A percentile compares a stretch with the other conserved stretches of the same genome.
Conservation (phyloP, 2,797 vertebrate genomes). For the Gymnoscopelus microlampas region DNA sequence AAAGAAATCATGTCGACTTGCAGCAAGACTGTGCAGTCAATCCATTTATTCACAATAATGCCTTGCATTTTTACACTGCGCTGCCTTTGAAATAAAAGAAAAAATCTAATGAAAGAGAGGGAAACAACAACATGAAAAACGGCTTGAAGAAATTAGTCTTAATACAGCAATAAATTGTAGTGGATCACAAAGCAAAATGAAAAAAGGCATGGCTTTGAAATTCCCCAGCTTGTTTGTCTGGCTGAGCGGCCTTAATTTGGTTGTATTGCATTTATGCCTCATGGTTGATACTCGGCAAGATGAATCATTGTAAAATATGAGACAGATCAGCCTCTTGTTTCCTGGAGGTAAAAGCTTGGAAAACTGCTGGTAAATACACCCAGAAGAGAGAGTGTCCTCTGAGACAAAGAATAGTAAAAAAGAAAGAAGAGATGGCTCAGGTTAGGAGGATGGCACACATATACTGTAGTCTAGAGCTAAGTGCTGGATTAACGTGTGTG, state of each 20-base stretch:
- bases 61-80: slow-evolving; percentile 1
- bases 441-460: slow-evolving; percentile 17
- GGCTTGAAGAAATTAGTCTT: slow-evolving; percentile 59
- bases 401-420: slow-evolving; percentile 62
- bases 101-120: slow-evolving; percentile 20
- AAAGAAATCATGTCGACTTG: slow-evolving; percentile 6
- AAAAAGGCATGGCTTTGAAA: slow-evolving; percentile 60
- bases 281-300: slow-evolving; percentile 68
- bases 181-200: slow-evolving; percentile 50
- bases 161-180: slow-evolving; percentile 61
- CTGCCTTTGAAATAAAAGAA: slow-evolving; percentile 38
- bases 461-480: slow-evolving; percentile 7
- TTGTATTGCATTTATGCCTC: slow-evolving; percentile 72
- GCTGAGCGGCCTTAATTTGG: slow-evolving; percentile 74
- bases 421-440: slow-evolving; percentile 30
- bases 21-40: slow-evolving; percentile 32
- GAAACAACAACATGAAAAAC: slow-evolving; percentile 51
- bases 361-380: slow-evolving; percentile 75
- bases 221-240: slow-evolving; percentile 75
- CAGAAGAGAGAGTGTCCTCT: slow-evolving; percentile 68
- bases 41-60: slow-evolving; percentile 43
- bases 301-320: slow-evolving; percentile 78
- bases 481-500: slow-evolving; percentile 15
- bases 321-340: slow-evolving; percentile 71
- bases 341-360: slow-evolving; percentile 74